Conservation (phyloP, 1,140 invertebrate genomes). For the Drosophila littoralis region DNA sequence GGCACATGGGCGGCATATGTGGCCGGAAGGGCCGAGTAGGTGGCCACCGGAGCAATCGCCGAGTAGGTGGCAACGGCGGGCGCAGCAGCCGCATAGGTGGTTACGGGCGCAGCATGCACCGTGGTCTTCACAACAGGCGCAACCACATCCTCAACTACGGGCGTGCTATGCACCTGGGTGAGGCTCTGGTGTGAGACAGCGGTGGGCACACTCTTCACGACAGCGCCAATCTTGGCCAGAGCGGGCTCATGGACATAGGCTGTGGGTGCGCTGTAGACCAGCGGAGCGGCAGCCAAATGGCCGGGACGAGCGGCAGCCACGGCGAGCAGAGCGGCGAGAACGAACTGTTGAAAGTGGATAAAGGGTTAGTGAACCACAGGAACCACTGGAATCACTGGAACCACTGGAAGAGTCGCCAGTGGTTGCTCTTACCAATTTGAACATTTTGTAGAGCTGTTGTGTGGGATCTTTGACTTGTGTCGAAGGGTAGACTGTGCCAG, state of each 20-base stretch:
- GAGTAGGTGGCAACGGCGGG: slow-evolving; percentile 40
- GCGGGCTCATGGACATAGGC: slow-evolving; percentile 63
- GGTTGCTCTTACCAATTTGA: slow-evolving; percentile 84
- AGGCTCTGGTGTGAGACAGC: slow-evolving; percentile 85
- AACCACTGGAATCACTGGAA: not conserved
- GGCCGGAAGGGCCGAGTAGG: slow-evolving; percentile 34
- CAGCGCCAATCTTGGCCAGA: slow-evolving; percentile 76
- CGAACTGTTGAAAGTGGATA: slow-evolving; percentile 80
- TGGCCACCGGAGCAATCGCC: slow-evolving; percentile 29
- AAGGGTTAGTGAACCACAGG: not conserved
- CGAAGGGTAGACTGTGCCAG: slow-evolving; percentile 56
- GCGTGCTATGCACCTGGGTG: slow-evolving; percentile 72
- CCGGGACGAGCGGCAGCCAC: slow-evolving; percentile 86
- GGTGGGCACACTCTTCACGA: slow-evolving; percentile 83
- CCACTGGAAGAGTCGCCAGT: not conserved
- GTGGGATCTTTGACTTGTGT: slow-evolving; percentile 64
- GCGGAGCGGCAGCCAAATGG: slow-evolving; percentile 57
- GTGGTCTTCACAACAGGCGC: slow-evolving; percentile 73
- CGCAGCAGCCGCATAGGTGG: slow-evolving; percentile 35
- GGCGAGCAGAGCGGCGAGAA: slow-evolving; percentile 87
- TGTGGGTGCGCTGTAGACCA: slow-evolving; percentile 66
- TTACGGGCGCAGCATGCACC: slow-evolving; percentile 54
- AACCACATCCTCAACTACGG: slow-evolving; percentile 68
- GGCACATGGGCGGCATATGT: slow-evolving; percentile 41
- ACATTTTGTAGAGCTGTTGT: slow-evolving; percentile 66